These are phyloP conservation scores for Eupithecia insigniata DNA, from an alignment of 2,888 invertebrate species.

Conservation along the genomic window DNA sequence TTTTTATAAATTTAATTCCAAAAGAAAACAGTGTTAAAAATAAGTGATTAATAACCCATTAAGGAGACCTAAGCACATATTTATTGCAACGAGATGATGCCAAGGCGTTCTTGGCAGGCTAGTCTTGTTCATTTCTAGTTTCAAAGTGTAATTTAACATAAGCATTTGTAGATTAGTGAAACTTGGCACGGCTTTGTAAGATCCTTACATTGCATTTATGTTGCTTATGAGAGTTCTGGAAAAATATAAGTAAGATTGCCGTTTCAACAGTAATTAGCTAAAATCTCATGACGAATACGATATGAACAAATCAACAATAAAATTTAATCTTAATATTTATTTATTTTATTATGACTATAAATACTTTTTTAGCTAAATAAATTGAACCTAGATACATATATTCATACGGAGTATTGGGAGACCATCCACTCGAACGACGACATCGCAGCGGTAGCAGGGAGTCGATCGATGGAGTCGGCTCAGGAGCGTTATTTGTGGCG, in stretches of 20 bases:
- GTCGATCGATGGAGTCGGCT: too few species aligned
- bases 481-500: too few species aligned
- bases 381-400: too few species aligned
- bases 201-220: slow-evolving; percentile 11
- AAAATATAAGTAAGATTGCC: background rate
- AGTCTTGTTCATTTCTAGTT: slow-evolving; percentile 6
- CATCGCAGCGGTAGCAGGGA: too few species aligned
- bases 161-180: slow-evolving; percentile 18
- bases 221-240: background rate
- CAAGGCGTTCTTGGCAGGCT: slow-evolving; percentile 17
- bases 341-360: too few species aligned
- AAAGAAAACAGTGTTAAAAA: background rate
- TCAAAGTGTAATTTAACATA: slow-evolving; percentile 23
- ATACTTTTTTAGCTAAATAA: too few species aligned
- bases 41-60: background rate
- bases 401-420: too few species aligned
- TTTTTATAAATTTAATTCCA: background rate
- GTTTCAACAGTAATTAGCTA: background rate
- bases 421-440: too few species aligned
- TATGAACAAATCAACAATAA: background rate
- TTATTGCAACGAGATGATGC: slow-evolving; percentile 2
- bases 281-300: background rate
- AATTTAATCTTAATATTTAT: too few species aligned
- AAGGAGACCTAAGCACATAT: background rate
- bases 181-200: slow-evolving; percentile 12